A percentile compares a stretch with the other conserved stretches of the same genome.
phyloP scores from a whole-genome alignment of 2,888 invertebrate genomes.

The Thymelicus acteon region DNA sequence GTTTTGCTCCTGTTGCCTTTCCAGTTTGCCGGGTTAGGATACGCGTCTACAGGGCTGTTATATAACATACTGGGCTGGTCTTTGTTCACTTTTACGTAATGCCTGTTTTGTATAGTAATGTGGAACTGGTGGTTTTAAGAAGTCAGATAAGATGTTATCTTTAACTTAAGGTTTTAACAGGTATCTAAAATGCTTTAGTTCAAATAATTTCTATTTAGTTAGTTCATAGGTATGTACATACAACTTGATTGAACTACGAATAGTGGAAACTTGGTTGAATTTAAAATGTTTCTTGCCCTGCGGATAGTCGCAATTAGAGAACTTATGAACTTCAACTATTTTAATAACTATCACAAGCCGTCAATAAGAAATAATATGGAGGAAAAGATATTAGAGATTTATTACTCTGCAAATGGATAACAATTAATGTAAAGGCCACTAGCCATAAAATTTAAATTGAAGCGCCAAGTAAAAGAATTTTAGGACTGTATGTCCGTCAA shows the following conservation, averaged over 20 bases:
- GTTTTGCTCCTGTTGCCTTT: conserved; percentile 72
- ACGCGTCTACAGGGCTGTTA: conserved; percentile 49
- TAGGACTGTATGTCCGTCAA: conserved; percentile 7
- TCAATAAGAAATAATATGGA: too few relatives aligned
- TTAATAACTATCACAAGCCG: too few relatives aligned
- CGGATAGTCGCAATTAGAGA: too few relatives aligned
- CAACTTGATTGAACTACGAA: too few relatives aligned
- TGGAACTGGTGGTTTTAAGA: background rate
- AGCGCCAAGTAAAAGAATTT: conserved; percentile 1
- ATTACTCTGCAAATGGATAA: too few relatives aligned
- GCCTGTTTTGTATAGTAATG: conserved; percentile 7
- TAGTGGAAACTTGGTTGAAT: too few relatives aligned
- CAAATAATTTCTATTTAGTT: too few relatives aligned
- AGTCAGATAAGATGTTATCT: background rate
- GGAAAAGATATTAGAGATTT: too few relatives aligned
- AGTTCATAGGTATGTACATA: too few relatives aligned
- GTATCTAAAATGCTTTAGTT: background rate
- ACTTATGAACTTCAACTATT: too few relatives aligned
- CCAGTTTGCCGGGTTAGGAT: conserved; percentile 63
- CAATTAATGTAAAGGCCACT: too few relatives aligned
- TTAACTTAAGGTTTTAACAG: background rate
- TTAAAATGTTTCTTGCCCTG: too few relatives aligned
- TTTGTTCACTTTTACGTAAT: conserved; percentile 37
- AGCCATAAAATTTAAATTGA: background rate
- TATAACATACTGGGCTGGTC: conserved; percentile 30